Base-by-base conservation (phyloP, 2,888 invertebrate genomes). In the Trachelus troglodyta region DNA sequence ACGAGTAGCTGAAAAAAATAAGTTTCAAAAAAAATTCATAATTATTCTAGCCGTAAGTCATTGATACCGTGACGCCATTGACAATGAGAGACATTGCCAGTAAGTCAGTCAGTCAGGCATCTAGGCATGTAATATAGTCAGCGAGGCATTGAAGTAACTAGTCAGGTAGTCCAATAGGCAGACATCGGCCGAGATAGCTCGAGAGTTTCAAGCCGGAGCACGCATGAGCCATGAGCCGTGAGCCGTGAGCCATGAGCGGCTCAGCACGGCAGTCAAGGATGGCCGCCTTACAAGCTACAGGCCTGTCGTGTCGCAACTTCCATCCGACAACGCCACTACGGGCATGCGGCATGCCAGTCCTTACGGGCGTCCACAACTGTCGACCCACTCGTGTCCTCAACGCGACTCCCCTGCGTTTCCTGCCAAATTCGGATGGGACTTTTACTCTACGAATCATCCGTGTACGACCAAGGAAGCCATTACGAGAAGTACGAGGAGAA, bases 191-290 rank as follows among this genome's bases (percentile, higher is more conserved):
- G 77, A 76, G 76, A 40, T 40, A 56, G 82, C 78, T 83, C 83
- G 78, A 80, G 79, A 82, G 83, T 82, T 79, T 85, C 80, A 56
- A 23, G 78, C 81, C 80, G 81, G 81, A 81, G 84, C 82, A 79
- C 76, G 79, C 76, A 73, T 76, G 76, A 75, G 76, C 73, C 84
- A 81, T 73, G 84, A 83, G 84, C 83, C 76, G n/a, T 76, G 76
- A 78, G 76, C 78, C 73, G 23, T 37, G 78, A 73, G 73, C 74
- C 74, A 76, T 34, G 56, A 30, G 73, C 76, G 69, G 76, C 74
- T 76, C 69, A 69, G 74, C 76, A 74, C 83, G 82, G 85, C 86
- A 85, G 86, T 89, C 90, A 90, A 89, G 89, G 90, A 90, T 90
- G 90, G 85, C 76, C 79, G 71, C 79, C 79, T 71, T 83, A 82